A percentile compares a stretch with the other conserved stretches of the same genome.
These are phyloP conservation scores for Acanthosepion lycidas DNA, from an alignment of 2,888 invertebrate species.

Conservation along the genomic window DNA sequence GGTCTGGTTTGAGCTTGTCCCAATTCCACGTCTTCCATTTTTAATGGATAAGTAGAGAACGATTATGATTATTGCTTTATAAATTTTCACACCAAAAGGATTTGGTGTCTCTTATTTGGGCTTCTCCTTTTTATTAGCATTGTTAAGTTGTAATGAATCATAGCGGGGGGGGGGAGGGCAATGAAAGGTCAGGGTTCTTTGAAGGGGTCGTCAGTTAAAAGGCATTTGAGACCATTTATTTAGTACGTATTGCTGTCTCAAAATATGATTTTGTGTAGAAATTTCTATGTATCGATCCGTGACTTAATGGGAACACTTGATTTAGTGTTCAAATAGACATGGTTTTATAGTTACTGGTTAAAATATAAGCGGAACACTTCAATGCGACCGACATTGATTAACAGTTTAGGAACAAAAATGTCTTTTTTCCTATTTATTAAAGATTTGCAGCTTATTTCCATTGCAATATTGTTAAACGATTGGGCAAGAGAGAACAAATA, in stretches of 20 bases:
- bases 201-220: not conserved
- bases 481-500: too few species aligned
- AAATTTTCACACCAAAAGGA: not conserved
- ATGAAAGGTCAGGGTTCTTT: not conserved
- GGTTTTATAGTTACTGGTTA: too few species aligned
- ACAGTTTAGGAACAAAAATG: too few species aligned
- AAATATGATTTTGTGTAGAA: not conserved
- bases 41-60: too few species aligned
- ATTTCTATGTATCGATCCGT: not conserved
- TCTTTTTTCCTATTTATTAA: too few species aligned
- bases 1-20: too few species aligned
- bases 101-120: not conserved
- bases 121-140: not conserved
- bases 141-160: not conserved
- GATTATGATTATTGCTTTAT: not conserved
- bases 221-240: not conserved
- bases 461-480: too few species aligned
- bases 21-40: too few species aligned
- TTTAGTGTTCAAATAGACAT: not conserved
- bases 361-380: too few species aligned
- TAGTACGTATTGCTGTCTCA: not conserved
- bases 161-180: too few species aligned
- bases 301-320: not conserved
- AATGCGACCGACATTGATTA: too few species aligned
- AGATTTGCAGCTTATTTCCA: too few species aligned